phyloP scores from a whole-genome alignment of 2,888 invertebrate species.

The Calameuta filiformis region DNA sequence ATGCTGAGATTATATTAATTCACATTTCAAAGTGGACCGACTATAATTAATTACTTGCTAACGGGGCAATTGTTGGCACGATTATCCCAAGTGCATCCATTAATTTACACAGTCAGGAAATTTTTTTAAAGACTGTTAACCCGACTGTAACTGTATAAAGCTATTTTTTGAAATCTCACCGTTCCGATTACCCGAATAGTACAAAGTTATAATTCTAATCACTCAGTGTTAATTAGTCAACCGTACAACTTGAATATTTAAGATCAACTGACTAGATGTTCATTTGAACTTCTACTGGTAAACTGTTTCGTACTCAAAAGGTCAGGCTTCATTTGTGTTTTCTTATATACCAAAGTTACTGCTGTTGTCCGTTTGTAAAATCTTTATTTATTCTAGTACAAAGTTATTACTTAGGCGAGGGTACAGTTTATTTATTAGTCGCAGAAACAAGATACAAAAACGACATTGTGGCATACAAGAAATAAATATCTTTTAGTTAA shows the following conservation, averaged over 20 bases:
- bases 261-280: not conserved
- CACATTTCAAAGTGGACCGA: not conserved
- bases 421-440: not conserved
- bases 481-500: not conserved
- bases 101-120: not conserved
- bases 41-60: constrained; percentile 23
- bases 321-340: not conserved
- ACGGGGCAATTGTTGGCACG: constrained; percentile 26
- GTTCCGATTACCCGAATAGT: not conserved
- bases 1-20: not conserved
- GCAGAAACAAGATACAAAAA: not conserved
- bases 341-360: not conserved
- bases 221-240: not conserved
- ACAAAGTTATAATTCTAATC: not conserved
- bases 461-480: not conserved
- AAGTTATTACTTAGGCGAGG: not conserved
- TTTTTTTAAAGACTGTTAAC: not conserved
- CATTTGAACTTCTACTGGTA: not conserved
- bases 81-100: constrained; percentile 27
- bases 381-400: not conserved
- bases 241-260: not conserved
- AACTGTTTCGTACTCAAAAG: not conserved
- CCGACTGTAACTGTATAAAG: not conserved
- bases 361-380: not conserved
- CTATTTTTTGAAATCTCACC: not conserved